Conservation (phyloP, 2,113 vertebrate species). For the Xyrauchen texanus region DNA sequence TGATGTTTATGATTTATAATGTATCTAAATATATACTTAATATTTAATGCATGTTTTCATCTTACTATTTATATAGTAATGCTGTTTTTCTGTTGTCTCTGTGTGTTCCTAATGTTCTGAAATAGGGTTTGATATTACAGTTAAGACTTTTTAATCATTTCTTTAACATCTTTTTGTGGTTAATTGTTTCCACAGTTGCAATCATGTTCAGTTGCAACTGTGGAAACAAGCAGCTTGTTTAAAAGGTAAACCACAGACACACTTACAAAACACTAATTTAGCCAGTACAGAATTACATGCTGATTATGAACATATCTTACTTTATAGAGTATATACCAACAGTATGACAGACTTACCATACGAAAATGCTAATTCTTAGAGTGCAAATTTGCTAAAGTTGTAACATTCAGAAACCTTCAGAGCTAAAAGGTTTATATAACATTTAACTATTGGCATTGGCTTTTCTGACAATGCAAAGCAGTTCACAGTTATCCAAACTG, state of each 20-base stretch:
- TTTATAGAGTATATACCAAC: too few relatives aligned
- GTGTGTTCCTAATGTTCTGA: too few relatives aligned
- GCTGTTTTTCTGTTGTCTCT: not conserved
- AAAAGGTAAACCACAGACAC: constrained; percentile 52
- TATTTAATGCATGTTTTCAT: not conserved
- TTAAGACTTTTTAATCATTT: not conserved
- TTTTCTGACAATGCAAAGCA: not conserved
- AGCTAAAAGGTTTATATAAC: too few relatives aligned
- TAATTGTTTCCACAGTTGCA: not conserved
- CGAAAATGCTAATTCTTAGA: too few relatives aligned
- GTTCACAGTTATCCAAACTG: too few relatives aligned
- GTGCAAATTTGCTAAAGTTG: too few relatives aligned
- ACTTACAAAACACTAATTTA: not conserved
- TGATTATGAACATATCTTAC: too few relatives aligned
- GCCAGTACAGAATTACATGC: too few relatives aligned
- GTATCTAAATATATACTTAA: too few relatives aligned
- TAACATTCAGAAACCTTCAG: too few relatives aligned
- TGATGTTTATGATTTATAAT: not conserved
- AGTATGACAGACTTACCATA: too few relatives aligned
- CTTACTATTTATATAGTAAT: not conserved
- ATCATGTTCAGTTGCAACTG: not conserved
- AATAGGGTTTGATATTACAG: not conserved
- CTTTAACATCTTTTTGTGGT: not conserved
- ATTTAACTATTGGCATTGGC: not conserved
- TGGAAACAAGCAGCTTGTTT: too few relatives aligned